A percentile compares a stretch with the other conserved stretches of the same genome.
Evolutionary conservation across 1,140 invertebrate species (phyloP).

Genomic region (Coenobita brevimanus): DNA sequence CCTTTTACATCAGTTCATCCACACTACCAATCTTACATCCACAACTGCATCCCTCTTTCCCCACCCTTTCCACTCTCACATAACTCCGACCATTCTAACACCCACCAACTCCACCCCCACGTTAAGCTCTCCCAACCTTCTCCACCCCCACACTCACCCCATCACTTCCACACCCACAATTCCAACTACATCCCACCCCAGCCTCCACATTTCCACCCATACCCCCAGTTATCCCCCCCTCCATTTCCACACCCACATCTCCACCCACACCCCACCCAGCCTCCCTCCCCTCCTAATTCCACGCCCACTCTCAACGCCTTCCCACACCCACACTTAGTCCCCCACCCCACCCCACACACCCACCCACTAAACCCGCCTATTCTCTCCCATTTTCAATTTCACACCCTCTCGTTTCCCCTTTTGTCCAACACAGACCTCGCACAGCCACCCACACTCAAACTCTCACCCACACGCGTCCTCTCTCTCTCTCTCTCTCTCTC

Average conservation of each 20-base stretch:
- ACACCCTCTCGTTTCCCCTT: too few species aligned
- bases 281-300: not conserved
- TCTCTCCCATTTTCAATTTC: not conserved
- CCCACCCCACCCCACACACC: too few species aligned
- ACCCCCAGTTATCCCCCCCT: not conserved
- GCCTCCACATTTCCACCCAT: not conserved
- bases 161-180: too few species aligned
- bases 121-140: not conserved
- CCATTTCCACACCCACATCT: not conserved
- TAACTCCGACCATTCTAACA: too few species aligned
- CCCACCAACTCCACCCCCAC: too few species aligned
- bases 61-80: not conserved
- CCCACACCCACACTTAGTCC: not conserved
- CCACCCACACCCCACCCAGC: not conserved
- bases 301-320: not conserved
- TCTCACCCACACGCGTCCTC: not conserved
- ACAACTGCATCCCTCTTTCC: not conserved
- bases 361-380: not conserved
- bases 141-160: not conserved
- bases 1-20: too few species aligned
- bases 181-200: too few species aligned
- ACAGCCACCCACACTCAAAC: not conserved
- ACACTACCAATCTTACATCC: not conserved
- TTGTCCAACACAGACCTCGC: not conserved
- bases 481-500: slow-evolving; percentile 21